Base-by-base conservation (phyloP, 1,140 invertebrate genomes). In the Fopius arisanus region DNA sequence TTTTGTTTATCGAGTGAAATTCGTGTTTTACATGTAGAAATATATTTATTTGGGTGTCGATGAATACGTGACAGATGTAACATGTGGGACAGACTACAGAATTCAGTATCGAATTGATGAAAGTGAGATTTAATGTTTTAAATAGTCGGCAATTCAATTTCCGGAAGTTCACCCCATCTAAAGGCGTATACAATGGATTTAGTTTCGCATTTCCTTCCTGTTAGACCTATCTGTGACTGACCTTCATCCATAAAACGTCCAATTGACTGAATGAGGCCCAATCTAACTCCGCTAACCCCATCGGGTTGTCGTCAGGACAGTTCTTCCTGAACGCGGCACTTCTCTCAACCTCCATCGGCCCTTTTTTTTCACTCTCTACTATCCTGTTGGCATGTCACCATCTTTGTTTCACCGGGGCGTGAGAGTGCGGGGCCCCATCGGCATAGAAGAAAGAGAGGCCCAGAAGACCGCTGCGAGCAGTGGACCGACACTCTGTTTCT, bases 401-500 rank as follows among this genome's bases (percentile, higher is more conserved):
- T 67, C 40, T 66, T 66, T n/a, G 33, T 54, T 74, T 48, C 16
- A 14, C 26, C 51, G 76, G 75, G 78, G 78, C 79, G 74, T 77
- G 48, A 40, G 21, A 37, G 67, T 76, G 43, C n/a, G n/a, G n/a
- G 67, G 77, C 74, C 75, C 75, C 78, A 72, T 78, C 78, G 80
- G 74, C 78, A 81, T 72, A 83, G 78, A 83, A 81, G 77, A 83
- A 83, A 82, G 80, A 79, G 76, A 79, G 79, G 79, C 59, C 9
- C 28, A 63, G 37, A 12, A 41, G 74, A 74, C 77, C 51, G 71
- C 74, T 67, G 78, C 33, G 33, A 48, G 14, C 23, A 31, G 48
- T 31, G 65, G 67, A 69, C 82, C 83, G 78, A 84, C 83, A 84
- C 83, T 82, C 82, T 82, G 83, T 86, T 84, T 86, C 84, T 86